Evolutionary conservation across 2,113 vertebrate genomes (phyloP).

Genomic region (Lanius ludovicianus): DNA sequence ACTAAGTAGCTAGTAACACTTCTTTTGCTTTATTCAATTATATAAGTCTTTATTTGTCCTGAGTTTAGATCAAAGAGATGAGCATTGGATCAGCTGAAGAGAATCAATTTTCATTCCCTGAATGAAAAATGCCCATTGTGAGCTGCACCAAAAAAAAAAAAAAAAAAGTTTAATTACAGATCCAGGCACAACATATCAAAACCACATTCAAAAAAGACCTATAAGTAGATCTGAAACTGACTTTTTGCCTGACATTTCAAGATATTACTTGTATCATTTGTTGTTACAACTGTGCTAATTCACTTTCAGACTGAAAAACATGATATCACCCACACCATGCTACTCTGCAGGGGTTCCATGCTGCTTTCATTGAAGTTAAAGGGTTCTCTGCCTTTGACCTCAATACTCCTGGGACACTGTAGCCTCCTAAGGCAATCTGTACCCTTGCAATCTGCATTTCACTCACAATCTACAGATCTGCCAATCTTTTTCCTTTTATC

Average conservation of each 20-base stretch:
- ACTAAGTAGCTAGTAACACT: neutral
- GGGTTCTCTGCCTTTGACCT: neutral
- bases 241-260: neutral
- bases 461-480: neutral
- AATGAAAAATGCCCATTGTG: neutral
- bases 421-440: neutral
- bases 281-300: neutral
- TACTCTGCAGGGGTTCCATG: neutral
- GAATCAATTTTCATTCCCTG: neutral
- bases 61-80: neutral
- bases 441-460: neutral
- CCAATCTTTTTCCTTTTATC: neutral
- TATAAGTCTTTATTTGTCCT: neutral
- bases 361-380: neutral
- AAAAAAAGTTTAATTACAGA: neutral
- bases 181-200: neutral
- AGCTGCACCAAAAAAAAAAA: neutral
- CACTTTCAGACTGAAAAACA: neutral
- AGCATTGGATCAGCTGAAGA: neutral
- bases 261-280: neutral
- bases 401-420: neutral
- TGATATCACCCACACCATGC: neutral
- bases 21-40: neutral
- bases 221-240: neutral
- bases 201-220: neutral